Conservation (phyloP, 2,113 vertebrate species). For the Tragelaphus scriptus region DNA sequence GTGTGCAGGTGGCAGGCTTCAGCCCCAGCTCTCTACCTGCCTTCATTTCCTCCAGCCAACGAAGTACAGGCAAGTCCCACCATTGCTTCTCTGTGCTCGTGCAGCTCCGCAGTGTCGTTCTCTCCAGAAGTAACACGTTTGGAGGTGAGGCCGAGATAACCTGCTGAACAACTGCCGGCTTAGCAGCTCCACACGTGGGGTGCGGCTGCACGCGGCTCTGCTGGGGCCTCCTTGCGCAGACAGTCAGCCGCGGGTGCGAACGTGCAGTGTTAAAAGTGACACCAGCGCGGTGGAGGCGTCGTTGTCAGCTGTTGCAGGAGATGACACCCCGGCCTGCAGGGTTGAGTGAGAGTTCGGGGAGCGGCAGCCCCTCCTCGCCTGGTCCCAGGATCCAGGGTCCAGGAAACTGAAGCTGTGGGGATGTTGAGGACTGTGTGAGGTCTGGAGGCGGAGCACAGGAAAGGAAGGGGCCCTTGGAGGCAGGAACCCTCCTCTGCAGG, state of each 20-base stretch:
- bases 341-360: slow-evolving; percentile 50
- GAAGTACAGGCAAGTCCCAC: background rate
- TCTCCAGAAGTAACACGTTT: slow-evolving; percentile 66
- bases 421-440: background rate
- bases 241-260: slow-evolving; percentile 64
- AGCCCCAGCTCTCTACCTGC: background rate
- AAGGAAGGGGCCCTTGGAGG: fast-evolving
- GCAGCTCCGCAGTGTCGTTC: background rate
- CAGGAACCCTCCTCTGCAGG: background rate
- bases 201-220: slow-evolving; percentile 36
- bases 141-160: slow-evolving; percentile 61
- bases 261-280: slow-evolving; percentile 71
- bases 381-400: slow-evolving; percentile 5
- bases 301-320: slow-evolving; percentile 65
- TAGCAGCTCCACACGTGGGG: slow-evolving; percentile 63
- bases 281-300: slow-evolving; percentile 56
- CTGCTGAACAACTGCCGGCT: slow-evolving; percentile 59
- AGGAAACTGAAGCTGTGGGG: background rate
- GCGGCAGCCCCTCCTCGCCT: slow-evolving; percentile 25
- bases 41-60: background rate
- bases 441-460: background rate
- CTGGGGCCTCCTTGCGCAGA: slow-evolving; percentile 41
- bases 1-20: background rate
- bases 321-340: slow-evolving; percentile 66
- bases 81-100: background rate